Evolutionary conservation across 92 coral and sea anemone genomes (phyloP).

Genomic region (Phenganax subtilis): DNA sequence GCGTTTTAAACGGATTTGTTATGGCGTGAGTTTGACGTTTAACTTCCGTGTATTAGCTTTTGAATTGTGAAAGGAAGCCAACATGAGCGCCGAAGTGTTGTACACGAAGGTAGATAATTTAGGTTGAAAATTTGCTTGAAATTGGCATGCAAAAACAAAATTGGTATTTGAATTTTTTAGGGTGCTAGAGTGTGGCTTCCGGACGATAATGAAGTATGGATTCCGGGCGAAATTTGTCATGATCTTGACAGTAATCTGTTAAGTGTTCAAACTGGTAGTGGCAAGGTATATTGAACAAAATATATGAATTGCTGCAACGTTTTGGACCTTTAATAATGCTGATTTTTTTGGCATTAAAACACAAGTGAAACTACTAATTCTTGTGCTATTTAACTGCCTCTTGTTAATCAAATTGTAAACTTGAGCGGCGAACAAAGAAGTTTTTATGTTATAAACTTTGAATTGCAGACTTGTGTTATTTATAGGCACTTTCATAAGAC

Average conservation of each 20-base stretch:
- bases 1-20: background rate
- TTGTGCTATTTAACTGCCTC: background rate
- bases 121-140: slow-evolving; percentile 9
- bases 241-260: slow-evolving; percentile 68
- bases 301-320: background rate
- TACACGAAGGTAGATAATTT: slow-evolving; percentile 67
- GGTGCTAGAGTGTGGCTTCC: slow-evolving; percentile 97
- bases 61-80: background rate
- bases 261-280: slow-evolving; percentile 72
- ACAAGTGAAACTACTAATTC: background rate
- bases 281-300: slow-evolving; percentile 51
- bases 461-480: background rate
- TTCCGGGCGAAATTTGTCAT: slow-evolving; percentile 81
- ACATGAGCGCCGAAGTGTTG: slow-evolving; percentile 79
- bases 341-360: background rate
- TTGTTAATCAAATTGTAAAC: background rate
- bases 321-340: background rate
- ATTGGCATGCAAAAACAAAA: slow-evolving; percentile 25
- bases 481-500: no score
- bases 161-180: slow-evolving; percentile 41
- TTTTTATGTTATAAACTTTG: background rate
- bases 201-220: slow-evolving; percentile 83
- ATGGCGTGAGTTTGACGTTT: background rate
- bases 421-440: background rate
- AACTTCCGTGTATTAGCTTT: background rate